These are phyloP conservation scores for Actinernus sp. DNA, from an alignment of 92 coral and sea anemone species.

Conservation along the genomic window DNA sequence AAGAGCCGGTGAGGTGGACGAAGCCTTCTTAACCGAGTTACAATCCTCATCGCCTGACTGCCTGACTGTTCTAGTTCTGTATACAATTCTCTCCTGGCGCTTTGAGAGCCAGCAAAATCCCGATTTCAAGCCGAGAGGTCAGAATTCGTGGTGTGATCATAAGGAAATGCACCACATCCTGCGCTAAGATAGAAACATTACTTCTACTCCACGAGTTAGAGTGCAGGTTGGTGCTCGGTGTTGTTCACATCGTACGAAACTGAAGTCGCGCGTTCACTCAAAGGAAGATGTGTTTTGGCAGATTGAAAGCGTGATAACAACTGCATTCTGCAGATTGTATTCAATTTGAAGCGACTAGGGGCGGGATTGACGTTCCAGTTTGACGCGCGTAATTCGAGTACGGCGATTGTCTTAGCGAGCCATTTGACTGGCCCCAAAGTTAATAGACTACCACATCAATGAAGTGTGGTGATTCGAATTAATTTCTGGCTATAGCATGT, in stretches of 20 bases:
- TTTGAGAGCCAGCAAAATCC: not conserved
- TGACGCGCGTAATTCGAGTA: conserved; percentile 17
- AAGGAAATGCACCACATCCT: too few relatives aligned
- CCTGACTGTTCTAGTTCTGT: too few relatives aligned
- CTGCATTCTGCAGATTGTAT: not conserved
- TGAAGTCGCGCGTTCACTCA: too few relatives aligned
- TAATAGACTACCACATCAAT: conserved; percentile 1
- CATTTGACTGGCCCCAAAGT: not conserved
- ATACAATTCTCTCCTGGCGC: not conserved
- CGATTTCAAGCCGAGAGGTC: conserved; percentile 46
- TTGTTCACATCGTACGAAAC: too few relatives aligned
- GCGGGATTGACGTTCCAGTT: conserved; percentile 20
- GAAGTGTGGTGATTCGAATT: too few relatives aligned
- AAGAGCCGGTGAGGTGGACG: conserved; percentile 46
- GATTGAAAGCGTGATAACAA: too few relatives aligned
- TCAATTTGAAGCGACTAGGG: not conserved
- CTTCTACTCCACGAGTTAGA: too few relatives aligned
- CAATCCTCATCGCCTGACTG: conserved; percentile 36
- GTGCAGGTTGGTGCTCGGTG: too few relatives aligned
- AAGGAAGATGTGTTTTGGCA: too few relatives aligned
- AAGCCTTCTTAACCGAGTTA: conserved; percentile 37
- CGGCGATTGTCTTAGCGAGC: not conserved
- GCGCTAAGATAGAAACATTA: too few relatives aligned
- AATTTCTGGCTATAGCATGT: too few relatives aligned
- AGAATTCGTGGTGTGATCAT: conserved; percentile 1